Evolutionary conservation across 2,888 invertebrate species (phyloP).

Genomic region (Nowickia ferox): DNA sequence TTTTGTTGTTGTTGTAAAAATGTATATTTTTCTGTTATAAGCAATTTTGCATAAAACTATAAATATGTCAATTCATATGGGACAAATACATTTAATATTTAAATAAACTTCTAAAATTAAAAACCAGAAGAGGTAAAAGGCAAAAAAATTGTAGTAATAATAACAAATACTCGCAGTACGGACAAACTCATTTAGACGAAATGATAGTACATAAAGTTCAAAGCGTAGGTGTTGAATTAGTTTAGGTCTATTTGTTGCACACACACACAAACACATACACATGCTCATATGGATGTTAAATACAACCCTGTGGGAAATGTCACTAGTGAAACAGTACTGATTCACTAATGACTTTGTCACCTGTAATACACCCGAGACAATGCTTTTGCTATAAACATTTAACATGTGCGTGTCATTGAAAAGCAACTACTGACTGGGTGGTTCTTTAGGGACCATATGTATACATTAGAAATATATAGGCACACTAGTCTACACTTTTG

Average conservation of each 20-base stretch:
- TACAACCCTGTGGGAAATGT: too few species aligned
- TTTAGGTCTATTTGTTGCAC: slow-evolving; percentile 65
- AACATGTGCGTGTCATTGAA: too few species aligned
- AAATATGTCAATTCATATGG: slow-evolving; percentile 62
- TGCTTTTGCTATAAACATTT: too few species aligned
- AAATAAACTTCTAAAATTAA: slow-evolving; percentile 63
- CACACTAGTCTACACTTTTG: too few species aligned
- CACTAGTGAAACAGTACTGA: too few species aligned
- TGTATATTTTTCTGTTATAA: not conserved
- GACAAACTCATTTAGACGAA: slow-evolving; percentile 22
- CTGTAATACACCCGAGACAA: too few species aligned
- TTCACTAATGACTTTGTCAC: too few species aligned
- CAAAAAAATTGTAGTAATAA: slow-evolving; percentile 1
- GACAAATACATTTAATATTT: slow-evolving; percentile 59
- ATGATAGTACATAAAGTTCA: slow-evolving; percentile 63
- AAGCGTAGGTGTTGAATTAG: slow-evolving; percentile 70
- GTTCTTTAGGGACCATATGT: too few species aligned
- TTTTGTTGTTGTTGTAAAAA: not conserved
- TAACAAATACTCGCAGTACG: not conserved
- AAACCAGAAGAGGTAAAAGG: slow-evolving; percentile 27
- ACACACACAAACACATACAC: not conserved
- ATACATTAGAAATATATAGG: too few species aligned
- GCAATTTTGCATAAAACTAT: slow-evolving; percentile 67
- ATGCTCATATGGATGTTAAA: too few species aligned
- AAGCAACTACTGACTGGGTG: too few species aligned